phyloP scores from a whole-genome alignment of 2,797 vertebrate genomes.

The Taeniopygia guttata region DNA sequence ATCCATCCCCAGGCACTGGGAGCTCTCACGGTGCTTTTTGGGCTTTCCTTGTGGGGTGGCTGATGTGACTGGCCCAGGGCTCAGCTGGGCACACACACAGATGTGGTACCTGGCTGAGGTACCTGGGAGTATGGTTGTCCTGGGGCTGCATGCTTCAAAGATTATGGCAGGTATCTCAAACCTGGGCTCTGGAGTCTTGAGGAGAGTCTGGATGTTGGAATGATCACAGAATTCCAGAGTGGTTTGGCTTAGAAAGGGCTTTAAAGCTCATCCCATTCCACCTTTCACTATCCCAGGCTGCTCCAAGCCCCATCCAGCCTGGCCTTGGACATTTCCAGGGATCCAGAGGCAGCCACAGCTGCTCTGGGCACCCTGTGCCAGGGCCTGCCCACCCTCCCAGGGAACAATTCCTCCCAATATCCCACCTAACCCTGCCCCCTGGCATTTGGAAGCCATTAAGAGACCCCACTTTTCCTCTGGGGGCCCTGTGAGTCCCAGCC shows the following conservation, averaged over 20 bases:
- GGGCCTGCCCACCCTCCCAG: rapidly evolving
- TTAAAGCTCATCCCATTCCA: background rate
- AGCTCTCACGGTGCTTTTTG: background rate
- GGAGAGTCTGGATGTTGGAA: background rate
- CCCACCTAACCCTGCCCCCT: background rate
- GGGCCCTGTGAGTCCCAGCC: background rate
- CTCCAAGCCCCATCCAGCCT: rapidly evolving
- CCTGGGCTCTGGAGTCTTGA: background rate
- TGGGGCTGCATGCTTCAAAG: background rate
- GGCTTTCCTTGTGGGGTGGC: background rate
- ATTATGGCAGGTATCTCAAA: background rate
- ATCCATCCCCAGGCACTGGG: background rate
- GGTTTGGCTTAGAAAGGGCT: background rate
- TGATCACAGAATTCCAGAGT: background rate
- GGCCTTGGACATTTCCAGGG: background rate
- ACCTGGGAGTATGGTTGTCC: background rate
- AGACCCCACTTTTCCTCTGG: background rate
- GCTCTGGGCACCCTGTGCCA: background rate
- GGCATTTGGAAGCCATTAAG: background rate
- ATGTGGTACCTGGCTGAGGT: background rate
- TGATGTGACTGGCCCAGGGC: background rate
- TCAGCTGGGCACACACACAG: background rate
- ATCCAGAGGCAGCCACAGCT: background rate
- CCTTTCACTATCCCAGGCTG: rapidly evolving
- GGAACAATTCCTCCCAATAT: rapidly evolving